phyloP scores from a whole-genome alignment of 2,797 vertebrate genomes.

The Takifugu ocellatus region DNA sequence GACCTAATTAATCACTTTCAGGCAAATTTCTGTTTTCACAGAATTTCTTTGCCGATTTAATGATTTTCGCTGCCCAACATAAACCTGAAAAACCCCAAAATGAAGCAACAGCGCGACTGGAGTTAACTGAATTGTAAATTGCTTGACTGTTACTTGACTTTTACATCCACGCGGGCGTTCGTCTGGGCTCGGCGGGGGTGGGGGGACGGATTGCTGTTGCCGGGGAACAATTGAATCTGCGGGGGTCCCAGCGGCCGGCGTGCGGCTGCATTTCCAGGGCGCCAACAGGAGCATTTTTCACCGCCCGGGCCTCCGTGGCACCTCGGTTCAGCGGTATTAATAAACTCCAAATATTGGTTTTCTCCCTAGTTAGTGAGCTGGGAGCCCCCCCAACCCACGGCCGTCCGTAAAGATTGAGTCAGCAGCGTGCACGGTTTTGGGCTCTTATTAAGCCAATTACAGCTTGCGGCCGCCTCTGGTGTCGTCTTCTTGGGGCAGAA shows the following conservation, averaged over 20 bases:
- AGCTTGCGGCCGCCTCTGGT: conserved; percentile 13
- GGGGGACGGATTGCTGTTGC: conserved; percentile 36
- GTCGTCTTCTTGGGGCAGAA: conserved; percentile 23
- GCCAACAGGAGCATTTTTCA: conserved; percentile 52
- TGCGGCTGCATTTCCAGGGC: conserved; percentile 29
- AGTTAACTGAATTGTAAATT: neutral
- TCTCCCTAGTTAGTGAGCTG: conserved; percentile 59
- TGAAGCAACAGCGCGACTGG: neutral
- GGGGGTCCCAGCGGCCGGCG: conserved; percentile 34
- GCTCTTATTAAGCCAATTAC: conserved; percentile 38
- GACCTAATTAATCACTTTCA: neutral
- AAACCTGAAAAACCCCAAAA: neutral
- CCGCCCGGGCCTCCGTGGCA: conserved; percentile 43
- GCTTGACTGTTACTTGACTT: conserved; percentile 5
- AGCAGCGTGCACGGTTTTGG: conserved; percentile 35
- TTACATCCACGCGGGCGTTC: conserved; percentile 26
- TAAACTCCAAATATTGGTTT: conserved; percentile 71
- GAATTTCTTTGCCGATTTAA: too few species aligned
- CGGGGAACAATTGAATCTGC: conserved; percentile 8
- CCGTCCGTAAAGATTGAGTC: conserved; percentile 54
- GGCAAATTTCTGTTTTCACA: neutral
- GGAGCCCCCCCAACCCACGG: conserved; percentile 52
- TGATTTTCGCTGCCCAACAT: neutral
- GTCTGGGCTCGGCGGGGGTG: conserved; percentile 23
- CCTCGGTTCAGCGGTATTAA: conserved; percentile 68